phyloP scores from a whole-genome alignment of 2,888 invertebrate species.

The Microctonus brassicae region DNA sequence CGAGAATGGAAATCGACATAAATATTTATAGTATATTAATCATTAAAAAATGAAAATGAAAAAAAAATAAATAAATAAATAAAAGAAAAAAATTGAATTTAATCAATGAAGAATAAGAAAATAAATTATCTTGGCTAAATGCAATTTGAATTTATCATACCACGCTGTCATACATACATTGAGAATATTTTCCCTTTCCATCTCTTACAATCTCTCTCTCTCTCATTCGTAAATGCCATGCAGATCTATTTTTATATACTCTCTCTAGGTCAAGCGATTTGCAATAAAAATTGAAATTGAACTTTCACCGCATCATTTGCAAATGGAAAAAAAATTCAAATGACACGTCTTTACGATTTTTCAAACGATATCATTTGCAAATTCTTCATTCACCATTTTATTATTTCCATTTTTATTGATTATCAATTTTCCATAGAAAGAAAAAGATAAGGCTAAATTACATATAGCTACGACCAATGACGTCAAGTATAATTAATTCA shows the following conservation, averaged over 20 bases:
- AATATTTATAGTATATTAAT: not conserved
- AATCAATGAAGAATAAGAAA: not conserved
- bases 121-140: not conserved
- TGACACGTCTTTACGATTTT: not conserved
- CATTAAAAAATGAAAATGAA: not conserved
- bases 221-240: not conserved
- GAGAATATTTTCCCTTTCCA: not conserved
- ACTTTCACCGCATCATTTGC: not conserved
- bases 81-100: not conserved
- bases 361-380: not conserved
- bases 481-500: not conserved
- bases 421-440: not conserved
- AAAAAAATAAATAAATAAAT: too few relatives aligned
- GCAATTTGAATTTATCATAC: not conserved
- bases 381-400: not conserved
- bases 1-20: too few relatives aligned
- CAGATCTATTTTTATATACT: not conserved
- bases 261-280: conserved; percentile 13
- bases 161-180: not conserved
- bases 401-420: not conserved
- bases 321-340: not conserved
- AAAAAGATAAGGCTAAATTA: not conserved
- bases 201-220: not conserved
- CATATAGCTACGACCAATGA: not conserved
- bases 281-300: not conserved